Base-by-base conservation (phyloP, 2,113 vertebrate genomes). In the Fukomys damarensis region DNA sequence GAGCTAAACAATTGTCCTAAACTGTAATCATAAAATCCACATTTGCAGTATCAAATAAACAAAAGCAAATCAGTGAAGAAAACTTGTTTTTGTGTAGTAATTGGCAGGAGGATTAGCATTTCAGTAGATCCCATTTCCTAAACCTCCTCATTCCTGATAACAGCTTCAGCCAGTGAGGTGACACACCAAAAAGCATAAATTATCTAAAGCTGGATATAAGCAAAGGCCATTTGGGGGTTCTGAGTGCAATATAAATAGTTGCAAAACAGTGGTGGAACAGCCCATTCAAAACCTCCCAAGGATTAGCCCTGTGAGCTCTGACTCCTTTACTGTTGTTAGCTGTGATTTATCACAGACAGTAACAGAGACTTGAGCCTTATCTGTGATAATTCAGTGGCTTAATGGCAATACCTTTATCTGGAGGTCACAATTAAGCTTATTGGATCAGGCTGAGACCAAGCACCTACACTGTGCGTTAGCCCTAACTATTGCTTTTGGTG, bases 401-500 rank as follows among this genome's bases (percentile, higher is more conserved):
- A 98, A 98, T 98, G 97, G 97, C 95, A 98, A 97, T 97, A 83
- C 96, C 97, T 98, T 98, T 98, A 98, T 98, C 98, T 98, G 96
- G 93, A 98, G 98, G 98, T 98, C 98, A 98, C 98, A 98, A 99
- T 98, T 98, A 98, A 99, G 97, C 96, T 98, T 98, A 98, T 98
- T 98, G 98, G 98, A 99, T 99, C 97, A 97, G 95, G 61, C 97
- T 98, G 93, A 97, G 98, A 98, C 98, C 98, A 99, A 98, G 98
- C 82, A 97, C 92, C 94, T 98, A 54, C 43, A 83, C 87, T 98
- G 97, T 76, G 82, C 97, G 97, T 95, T 89, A 98, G 95, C 89
- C 96, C 43, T 95, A 93, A 82, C 79, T 97, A 65, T 93, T 94
- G 95, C 97, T 98, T 82, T 89, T 81, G 83, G 94, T 95, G 72